Percentiles rank a stretch among this genome's conserved stretches.
Conservation (phyloP, 2,888 invertebrate genomes). For the Diadegma fenestrale region DNA sequence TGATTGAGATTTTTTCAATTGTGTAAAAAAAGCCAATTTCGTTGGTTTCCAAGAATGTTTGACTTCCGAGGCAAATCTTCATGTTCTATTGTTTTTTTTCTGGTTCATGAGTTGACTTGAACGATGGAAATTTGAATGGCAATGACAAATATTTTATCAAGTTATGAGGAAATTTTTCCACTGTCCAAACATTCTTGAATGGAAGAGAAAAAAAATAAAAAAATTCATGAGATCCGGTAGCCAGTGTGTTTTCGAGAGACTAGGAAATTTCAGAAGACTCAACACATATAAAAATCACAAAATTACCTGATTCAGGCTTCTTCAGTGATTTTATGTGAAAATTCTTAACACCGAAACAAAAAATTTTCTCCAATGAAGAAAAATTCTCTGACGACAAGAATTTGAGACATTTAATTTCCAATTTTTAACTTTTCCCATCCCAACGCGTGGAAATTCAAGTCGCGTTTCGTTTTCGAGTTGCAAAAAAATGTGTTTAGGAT, state of each 20-base stretch:
- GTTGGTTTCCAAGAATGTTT: conserved; percentile 9
- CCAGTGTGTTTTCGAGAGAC: conserved; percentile 1
- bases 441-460: too few species aligned
- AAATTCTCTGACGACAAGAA: too few species aligned
- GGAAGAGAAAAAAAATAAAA: background rate
- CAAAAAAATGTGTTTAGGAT: too few species aligned
- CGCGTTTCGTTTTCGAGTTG: too few species aligned
- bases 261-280: background rate
- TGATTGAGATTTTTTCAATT: conserved; percentile 29
- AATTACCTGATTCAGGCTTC: too few species aligned
- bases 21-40: conserved; percentile 4
- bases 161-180: background rate
- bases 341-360: too few species aligned
- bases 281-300: too few species aligned
- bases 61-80: background rate
- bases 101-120: background rate
- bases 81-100: background rate
- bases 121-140: background rate
- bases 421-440: too few species aligned
- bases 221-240: background rate
- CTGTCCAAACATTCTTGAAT: conserved; percentile 2
- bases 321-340: too few species aligned
- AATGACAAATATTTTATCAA: background rate
- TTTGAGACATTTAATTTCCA: too few species aligned
- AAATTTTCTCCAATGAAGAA: too few species aligned